These are phyloP conservation scores for Microcebus jonahi DNA, from an alignment of 2,113 vertebrate species.

Conservation along the genomic window DNA sequence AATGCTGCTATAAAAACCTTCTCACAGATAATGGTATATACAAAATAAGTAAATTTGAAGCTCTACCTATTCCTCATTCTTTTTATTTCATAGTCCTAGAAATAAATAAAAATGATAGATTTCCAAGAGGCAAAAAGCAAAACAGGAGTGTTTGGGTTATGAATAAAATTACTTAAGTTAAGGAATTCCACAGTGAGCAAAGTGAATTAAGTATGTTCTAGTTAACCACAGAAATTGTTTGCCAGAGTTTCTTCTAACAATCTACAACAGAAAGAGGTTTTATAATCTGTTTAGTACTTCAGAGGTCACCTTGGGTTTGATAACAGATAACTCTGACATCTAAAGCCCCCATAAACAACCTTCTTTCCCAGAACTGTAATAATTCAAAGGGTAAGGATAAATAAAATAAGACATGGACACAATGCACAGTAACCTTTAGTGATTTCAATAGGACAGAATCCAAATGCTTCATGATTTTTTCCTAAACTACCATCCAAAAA, in stretches of 20 bases:
- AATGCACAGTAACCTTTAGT: not conserved
- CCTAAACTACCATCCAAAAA: not conserved
- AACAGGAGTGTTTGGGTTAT: not conserved
- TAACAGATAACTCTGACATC: not conserved
- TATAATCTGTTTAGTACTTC: not conserved
- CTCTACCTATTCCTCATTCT: not conserved
- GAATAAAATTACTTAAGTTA: not conserved
- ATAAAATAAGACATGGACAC: not conserved
- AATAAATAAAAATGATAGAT: slow-evolving; percentile 17
- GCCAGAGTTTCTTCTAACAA: not conserved
- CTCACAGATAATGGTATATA: not conserved
- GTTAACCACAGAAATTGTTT: not conserved
- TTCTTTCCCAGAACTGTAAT: not conserved
- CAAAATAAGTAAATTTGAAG: slow-evolving; percentile 28
- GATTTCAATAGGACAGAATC: not conserved
- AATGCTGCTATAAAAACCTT: not conserved
- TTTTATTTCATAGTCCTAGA: not conserved
- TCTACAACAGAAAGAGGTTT: not conserved
- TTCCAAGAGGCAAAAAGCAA: not conserved
- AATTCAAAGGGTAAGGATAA: slow-evolving; percentile 19
- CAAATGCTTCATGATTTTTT: slow-evolving; percentile 14
- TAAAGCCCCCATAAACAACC: not conserved
- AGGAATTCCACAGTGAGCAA: not conserved
- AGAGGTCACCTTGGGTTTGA: not conserved
- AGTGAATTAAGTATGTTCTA: not conserved